Conservation (phyloP, 2,797 vertebrate species). For the Acrossocheilus fasciatus region DNA sequence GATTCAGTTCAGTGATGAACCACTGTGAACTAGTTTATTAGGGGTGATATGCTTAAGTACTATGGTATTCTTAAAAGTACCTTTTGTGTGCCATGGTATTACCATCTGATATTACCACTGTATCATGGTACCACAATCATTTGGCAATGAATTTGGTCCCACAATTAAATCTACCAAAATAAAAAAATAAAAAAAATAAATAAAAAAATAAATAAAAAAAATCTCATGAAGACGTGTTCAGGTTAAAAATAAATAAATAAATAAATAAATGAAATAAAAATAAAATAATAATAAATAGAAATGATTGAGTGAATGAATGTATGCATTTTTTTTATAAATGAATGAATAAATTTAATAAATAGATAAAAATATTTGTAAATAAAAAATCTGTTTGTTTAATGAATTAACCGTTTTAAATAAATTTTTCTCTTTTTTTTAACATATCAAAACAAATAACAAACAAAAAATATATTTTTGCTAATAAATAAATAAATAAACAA, state of each 20-base stretch:
- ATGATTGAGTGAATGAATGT: neutral
- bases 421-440: neutral
- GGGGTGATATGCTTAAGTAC: neutral
- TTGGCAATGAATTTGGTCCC: neutral
- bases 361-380: neutral
- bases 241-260: neutral
- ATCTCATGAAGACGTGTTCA: neutral
- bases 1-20: neutral
- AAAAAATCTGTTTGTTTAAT: neutral
- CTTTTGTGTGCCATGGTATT: neutral
- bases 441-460: no score
- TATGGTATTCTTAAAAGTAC: neutral
- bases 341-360: neutral
- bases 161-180: neutral
- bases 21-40: slow-evolving; percentile 1
- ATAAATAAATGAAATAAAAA: neutral
- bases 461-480: neutral
- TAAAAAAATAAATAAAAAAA: neutral
- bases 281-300: neutral
- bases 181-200: neutral
- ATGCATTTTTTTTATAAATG: neutral
- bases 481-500: neutral
- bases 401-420: neutral
- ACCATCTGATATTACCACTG: neutral
- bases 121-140: neutral